These are phyloP conservation scores for Tiliqua scincoides DNA, from an alignment of 2,113 vertebrate species.

Conservation along the genomic window DNA sequence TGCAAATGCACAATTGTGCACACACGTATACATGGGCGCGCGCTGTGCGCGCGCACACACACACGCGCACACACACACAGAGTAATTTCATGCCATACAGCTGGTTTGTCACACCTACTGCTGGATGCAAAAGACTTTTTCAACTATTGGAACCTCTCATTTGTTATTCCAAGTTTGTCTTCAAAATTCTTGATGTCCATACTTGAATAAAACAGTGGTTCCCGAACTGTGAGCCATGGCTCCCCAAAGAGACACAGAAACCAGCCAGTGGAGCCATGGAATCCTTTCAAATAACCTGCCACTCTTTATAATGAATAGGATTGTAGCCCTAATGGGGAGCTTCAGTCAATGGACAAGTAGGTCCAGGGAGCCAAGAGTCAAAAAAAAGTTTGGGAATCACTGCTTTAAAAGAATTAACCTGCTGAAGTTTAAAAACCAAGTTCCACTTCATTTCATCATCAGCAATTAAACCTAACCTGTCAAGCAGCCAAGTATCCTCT, in stretches of 20 bases:
- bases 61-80: too few relatives aligned
- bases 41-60: neutral
- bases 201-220: too few relatives aligned
- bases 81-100: neutral
- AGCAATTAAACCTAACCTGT: constrained; percentile 4
- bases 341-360: too few relatives aligned
- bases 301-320: too few relatives aligned
- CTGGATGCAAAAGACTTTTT: constrained; percentile 14
- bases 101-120: neutral
- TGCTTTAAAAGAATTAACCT: neutral
- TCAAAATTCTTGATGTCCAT: constrained; percentile 20
- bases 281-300: too few relatives aligned
- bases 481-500: neutral
- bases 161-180: constrained; percentile 34
- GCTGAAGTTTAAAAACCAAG: constrained; percentile 8
- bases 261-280: too few relatives aligned
- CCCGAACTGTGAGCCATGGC: too few relatives aligned
- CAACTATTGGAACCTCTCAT: constrained; percentile 11
- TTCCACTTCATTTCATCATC: neutral
- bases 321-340: too few relatives aligned
- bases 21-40: too few relatives aligned
- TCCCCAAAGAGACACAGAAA: too few relatives aligned
- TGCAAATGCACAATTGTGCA: constrained; percentile 26
- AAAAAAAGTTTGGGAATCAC: too few relatives aligned
- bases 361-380: too few relatives aligned